Conservation (phyloP, 1,140 invertebrate genomes). For the Aradophagus sp. region DNA sequence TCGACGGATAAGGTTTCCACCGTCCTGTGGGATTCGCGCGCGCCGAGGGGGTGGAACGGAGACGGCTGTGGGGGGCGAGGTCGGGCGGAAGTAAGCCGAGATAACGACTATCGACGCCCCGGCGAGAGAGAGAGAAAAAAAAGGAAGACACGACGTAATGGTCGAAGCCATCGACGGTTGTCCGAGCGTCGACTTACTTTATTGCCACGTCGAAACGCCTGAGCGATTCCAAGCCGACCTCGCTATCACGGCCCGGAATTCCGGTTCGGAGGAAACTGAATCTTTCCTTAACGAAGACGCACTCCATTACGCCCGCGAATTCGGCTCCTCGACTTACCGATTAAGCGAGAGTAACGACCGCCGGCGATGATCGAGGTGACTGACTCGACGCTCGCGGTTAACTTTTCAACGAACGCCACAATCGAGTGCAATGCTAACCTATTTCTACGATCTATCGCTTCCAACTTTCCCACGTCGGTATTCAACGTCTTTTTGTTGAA, state of each 20-base stretch:
- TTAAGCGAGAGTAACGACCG: conserved; percentile 42
- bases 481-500: not conserved
- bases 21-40: conserved; percentile 45
- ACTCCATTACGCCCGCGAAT: conserved; percentile 46
- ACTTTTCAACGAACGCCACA: conserved; percentile 8
- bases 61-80: conserved; percentile 32
- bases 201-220: conserved; percentile 56
- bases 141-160: conserved; percentile 54
- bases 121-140: conserved; percentile 10
- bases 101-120: conserved; percentile 66
- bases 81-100: conserved; percentile 59
- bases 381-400: conserved; percentile 20
- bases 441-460: conserved; percentile 19
- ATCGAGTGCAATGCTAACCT: conserved; percentile 15
- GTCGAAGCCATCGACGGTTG: conserved; percentile 58
- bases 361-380: conserved; percentile 27
- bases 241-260: conserved; percentile 49
- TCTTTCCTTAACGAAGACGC: conserved; percentile 52
- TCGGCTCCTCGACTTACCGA: conserved; percentile 30
- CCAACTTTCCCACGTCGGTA: conserved; percentile 11
- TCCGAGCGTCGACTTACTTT: conserved; percentile 61
- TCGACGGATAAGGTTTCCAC: conserved; percentile 48
- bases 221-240: conserved; percentile 47
- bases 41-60: conserved; percentile 26
- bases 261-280: conserved; percentile 49